A percentile compares a stretch with the other conserved stretches of the same genome.
Evolutionary conservation across 2,797 vertebrate species (phyloP).

Genomic region (Strix occidentalis): DNA sequence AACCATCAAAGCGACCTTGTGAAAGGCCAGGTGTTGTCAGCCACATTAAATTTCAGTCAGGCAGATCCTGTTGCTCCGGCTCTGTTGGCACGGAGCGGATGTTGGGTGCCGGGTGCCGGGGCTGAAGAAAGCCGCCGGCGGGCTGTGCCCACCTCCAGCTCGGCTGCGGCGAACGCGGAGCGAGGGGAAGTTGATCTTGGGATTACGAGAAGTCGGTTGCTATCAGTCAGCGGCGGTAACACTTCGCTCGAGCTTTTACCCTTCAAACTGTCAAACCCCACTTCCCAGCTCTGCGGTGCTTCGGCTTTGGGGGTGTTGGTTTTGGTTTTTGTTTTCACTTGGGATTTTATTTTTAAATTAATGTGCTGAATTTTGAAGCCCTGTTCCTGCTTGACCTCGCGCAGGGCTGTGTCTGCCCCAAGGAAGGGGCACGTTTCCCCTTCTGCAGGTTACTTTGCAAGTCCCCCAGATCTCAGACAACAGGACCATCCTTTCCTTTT

Average conservation of each 20-base stretch:
- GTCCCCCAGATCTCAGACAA: no score
- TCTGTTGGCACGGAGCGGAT: not conserved
- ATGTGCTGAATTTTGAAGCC: not conserved
- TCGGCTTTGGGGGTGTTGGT: not conserved
- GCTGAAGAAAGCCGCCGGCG: slow-evolving; percentile 1
- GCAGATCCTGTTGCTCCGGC: slow-evolving; percentile 51
- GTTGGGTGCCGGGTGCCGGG: not conserved
- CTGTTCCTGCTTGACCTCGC: not conserved
- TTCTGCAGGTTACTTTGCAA: no score
- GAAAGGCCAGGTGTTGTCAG: slow-evolving; percentile 41
- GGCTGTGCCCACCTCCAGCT: slow-evolving; percentile 41
- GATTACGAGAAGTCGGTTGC: slow-evolving; percentile 13
- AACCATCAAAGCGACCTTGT: slow-evolving; percentile 10
- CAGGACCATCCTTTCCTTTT: no score
- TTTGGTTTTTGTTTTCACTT: not conserved
- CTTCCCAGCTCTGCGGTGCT: not conserved
- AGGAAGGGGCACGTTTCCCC: no score
- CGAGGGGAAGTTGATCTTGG: not conserved
- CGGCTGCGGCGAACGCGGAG: not conserved
- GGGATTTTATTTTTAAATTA: not conserved
- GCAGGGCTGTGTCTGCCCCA: not conserved
- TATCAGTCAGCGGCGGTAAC: not conserved
- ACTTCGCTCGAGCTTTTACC: not conserved
- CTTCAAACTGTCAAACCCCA: not conserved
- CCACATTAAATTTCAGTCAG: not conserved